Evolutionary conservation across 2,113 vertebrate species (phyloP).

Genomic region (Ictalurus furcatus): DNA sequence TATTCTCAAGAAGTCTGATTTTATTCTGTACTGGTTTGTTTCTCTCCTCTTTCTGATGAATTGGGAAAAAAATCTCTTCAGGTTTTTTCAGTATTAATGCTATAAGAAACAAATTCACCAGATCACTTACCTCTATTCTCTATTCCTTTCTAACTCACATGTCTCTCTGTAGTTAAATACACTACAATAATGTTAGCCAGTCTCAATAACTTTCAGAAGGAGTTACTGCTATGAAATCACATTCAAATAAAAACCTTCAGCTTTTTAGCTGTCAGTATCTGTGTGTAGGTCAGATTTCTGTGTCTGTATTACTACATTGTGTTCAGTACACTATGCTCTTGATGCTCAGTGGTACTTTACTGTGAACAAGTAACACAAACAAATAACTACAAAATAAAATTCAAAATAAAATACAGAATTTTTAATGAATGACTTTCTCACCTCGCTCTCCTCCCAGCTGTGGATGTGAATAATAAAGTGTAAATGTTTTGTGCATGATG

Average conservation of each 20-base stretch:
- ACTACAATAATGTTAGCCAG: neutral
- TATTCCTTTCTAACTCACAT: neutral
- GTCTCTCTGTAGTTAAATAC: neutral
- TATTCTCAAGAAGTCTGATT: neutral
- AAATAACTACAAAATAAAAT: neutral
- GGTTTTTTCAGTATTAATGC: neutral
- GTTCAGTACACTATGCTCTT: neutral
- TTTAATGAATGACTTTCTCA: neutral
- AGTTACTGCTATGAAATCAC: neutral
- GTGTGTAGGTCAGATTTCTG: neutral
- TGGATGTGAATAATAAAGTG: neutral
- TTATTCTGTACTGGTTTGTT: neutral
- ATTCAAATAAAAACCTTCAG: neutral
- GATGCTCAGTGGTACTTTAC: neutral
- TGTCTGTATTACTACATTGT: neutral
- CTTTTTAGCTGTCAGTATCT: neutral
- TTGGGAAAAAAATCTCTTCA: neutral
- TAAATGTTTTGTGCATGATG: too few relatives aligned
- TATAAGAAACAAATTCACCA: neutral
- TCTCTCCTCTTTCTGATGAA: neutral
- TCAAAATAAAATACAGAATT: neutral
- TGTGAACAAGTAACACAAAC: neutral
- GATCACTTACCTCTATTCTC: neutral
- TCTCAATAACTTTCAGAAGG: neutral
- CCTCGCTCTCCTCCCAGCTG: neutral